Conservation (phyloP, 1,140 invertebrate species). For the Medauroidea extradentata region DNA sequence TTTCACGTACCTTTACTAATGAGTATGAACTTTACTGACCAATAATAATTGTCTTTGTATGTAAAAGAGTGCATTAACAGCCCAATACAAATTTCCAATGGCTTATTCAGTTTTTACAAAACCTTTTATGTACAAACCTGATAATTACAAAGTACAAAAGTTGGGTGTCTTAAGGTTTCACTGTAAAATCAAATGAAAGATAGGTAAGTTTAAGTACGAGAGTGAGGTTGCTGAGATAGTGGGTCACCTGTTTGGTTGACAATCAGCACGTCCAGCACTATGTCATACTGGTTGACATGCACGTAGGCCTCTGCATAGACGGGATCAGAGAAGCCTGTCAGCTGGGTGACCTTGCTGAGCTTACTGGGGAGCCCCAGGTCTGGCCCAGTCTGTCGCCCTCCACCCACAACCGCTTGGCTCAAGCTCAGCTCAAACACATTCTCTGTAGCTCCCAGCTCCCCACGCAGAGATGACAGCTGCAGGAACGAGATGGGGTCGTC, state of each 20-base stretch:
- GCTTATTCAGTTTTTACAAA: background rate
- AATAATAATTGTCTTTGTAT: too few relatives aligned
- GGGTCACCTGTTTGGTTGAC: constrained; percentile 89
- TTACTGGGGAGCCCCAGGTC: constrained; percentile 54
- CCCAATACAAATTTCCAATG: background rate
- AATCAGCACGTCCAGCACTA: constrained; percentile 93
- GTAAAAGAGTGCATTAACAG: too few relatives aligned
- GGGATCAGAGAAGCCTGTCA: constrained; percentile 99
- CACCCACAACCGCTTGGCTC: constrained; percentile 80
- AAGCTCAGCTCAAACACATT: constrained; percentile 96
- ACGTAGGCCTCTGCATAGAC: constrained; percentile 99
- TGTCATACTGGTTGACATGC: constrained; percentile 98
- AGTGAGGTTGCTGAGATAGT: constrained; percentile 18
- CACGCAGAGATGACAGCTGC: constrained; percentile 72
- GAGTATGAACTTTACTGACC: too few relatives aligned
- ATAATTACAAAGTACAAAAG: too few relatives aligned
- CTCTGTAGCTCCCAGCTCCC: constrained; percentile 65
- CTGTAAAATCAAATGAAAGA: too few relatives aligned
- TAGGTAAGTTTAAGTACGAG: background rate
- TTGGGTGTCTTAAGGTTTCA: too few relatives aligned
- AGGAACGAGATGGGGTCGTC: constrained; percentile 85
- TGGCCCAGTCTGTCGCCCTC: constrained; percentile 38
- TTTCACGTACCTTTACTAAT: too few relatives aligned
- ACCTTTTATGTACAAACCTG: background rate
- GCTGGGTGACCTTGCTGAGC: constrained; percentile 89